Evolutionary conservation across 1,140 invertebrate species (phyloP), one percentile per base, ranked within the genome.

Genomic region (Ptiloglossa arizonensis): DNA sequence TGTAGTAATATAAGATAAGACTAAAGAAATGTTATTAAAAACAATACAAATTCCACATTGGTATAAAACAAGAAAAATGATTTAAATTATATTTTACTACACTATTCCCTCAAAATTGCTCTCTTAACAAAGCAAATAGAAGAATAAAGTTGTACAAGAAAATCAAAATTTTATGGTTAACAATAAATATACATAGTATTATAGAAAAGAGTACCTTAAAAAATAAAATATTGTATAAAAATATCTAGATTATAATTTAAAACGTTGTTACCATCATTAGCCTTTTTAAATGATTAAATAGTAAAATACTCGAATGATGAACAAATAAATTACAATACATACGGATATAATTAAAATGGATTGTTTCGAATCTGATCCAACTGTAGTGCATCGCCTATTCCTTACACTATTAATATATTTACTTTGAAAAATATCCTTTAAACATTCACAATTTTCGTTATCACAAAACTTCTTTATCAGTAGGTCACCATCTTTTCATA

Each of bases 401-500:
- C 17, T 70, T 60, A 22, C 27, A 35, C 24, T 38, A 57, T 38
- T 50, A 67, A 79, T 46, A 19, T 57, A 67, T 54, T 41, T 78
- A 66, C 56, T 50, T 22, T 38, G 17, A 19, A 56, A 19, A 66
- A 60, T 52, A 24, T 48, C 27, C 8, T 77, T 56, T 38, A 64
- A 80, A 66, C 75, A 84, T 59, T 83, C 52, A 62, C 57, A 64
- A 81, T 82, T 79, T 81, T 75, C 82, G 80, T 87, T 88, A 86
- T 89, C 86, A 87, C 79, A 66, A 71, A 86, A 86, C 66, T 83
- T 82, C 78, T 19, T 76, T 87, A 87, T 87, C 85, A 75, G 71
- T 87, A 78, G 70, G 82, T 84, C 86, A 87, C 86, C 86, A 87
- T 87, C 86, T 87, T 87, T 85, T 79, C 60, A 77, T 84, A 81